These are phyloP conservation scores for Danio albolineatus DNA, from an alignment of 2,797 vertebrate genomes.

Conservation along the genomic window DNA sequence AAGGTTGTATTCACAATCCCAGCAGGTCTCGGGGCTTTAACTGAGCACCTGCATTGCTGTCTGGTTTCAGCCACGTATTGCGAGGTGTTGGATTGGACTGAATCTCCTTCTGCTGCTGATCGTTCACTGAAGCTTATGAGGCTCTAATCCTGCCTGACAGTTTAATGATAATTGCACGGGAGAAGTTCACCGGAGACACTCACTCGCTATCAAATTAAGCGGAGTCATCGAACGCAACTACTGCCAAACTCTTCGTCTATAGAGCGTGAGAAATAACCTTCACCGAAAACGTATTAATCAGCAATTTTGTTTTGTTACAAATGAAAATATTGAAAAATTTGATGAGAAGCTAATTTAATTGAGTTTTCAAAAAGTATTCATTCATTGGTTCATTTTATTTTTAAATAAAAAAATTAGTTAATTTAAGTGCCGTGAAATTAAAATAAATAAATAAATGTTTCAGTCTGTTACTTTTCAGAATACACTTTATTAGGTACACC, in stretches of 20 bases:
- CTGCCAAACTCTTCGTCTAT: constrained; percentile 60
- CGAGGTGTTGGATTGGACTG: constrained; percentile 64
- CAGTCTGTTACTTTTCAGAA: too few relatives aligned
- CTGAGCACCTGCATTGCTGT: constrained; percentile 32
- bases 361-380: neutral
- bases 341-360: neutral
- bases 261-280: constrained; percentile 68
- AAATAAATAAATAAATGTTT: too few relatives aligned
- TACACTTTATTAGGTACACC: too few relatives aligned
- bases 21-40: constrained; percentile 62
- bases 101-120: constrained; percentile 65
- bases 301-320: neutral
- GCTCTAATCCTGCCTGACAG: constrained; percentile 77
- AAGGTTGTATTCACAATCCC: constrained; percentile 70
- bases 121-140: constrained; percentile 69
- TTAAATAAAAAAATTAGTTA: neutral
- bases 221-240: constrained; percentile 64
- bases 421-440: too few relatives aligned
- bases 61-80: constrained; percentile 60
- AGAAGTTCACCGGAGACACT: constrained; percentile 69
- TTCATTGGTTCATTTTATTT: neutral
- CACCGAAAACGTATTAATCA: neutral
- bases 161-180: constrained; percentile 76
- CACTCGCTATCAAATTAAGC: constrained; percentile 66
- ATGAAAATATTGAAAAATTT: neutral